phyloP scores from a whole-genome alignment of 2,797 vertebrate genomes.

The Catostomus latipinnis region DNA sequence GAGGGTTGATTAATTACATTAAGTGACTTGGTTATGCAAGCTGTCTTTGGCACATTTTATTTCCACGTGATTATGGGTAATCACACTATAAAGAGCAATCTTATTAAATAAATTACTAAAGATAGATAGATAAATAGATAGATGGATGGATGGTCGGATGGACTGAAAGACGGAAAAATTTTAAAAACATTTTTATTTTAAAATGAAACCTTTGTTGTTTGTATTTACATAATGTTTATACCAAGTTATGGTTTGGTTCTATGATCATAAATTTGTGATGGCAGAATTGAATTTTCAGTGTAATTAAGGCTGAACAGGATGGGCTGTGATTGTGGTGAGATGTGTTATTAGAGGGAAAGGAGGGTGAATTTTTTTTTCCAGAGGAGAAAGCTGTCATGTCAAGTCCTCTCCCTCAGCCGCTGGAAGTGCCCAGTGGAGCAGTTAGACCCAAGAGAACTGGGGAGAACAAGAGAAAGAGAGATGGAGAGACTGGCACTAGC shows the following conservation, averaged over 20 bases:
- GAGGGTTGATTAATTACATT: conserved; percentile 18
- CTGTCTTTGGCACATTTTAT: neutral
- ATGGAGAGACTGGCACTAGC: conserved; percentile 20
- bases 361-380: conserved; percentile 72
- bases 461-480: conserved; percentile 22
- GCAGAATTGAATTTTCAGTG: neutral
- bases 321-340: conserved; percentile 36
- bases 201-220: neutral
- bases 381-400: conserved; percentile 74
- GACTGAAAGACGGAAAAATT: neutral
- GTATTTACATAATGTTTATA: neutral
- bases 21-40: conserved; percentile 20
- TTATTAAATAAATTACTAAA: conserved; percentile 1
- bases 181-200: no score
- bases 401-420: conserved; percentile 57
- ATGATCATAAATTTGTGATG: conserved; percentile 16
- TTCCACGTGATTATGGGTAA: conserved; percentile 1
- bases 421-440: conserved; percentile 74
- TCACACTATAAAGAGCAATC: conserved; percentile 24
- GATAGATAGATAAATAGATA: conserved; percentile 7
- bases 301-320: conserved; percentile 28
- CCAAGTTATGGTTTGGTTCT: neutral
- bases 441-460: conserved; percentile 74
- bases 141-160: neutral
- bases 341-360: conserved; percentile 46